Conservation (phyloP, 1,140 invertebrate species). For the Ostrea edulis region DNA sequence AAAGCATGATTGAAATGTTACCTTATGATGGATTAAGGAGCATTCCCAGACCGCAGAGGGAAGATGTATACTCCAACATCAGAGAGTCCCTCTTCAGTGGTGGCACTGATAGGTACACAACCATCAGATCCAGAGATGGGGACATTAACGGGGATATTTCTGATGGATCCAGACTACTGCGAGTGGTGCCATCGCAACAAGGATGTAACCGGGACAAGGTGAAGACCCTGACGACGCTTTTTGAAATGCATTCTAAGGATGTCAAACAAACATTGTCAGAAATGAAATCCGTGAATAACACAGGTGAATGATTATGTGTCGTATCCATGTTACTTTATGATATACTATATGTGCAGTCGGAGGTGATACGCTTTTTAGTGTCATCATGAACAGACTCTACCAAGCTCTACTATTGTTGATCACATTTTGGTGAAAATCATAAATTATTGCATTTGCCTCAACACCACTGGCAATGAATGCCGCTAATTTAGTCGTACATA, state of each 20-base stretch:
- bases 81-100: neutral
- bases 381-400: too few species aligned
- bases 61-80: neutral
- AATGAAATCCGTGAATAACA: neutral
- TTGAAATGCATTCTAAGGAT: neutral
- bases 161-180: too few species aligned
- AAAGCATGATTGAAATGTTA: neutral
- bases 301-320: neutral
- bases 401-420: too few species aligned
- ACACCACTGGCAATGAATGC: too few species aligned
- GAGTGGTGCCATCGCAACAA: neutral
- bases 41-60: neutral
- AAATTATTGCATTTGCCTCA: too few species aligned
- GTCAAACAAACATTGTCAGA: neutral
- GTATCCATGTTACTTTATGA: too few species aligned
- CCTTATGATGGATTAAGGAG: neutral
- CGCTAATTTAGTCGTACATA: too few species aligned
- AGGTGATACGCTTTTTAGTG: too few species aligned
- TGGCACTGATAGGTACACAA: neutral
- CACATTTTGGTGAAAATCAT: too few species aligned
- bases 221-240: neutral
- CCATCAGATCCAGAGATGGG: neutral
- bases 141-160: too few species aligned
- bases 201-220: neutral
- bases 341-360: too few species aligned